Percentiles rank a stretch among this genome's conserved stretches.
Conservation (phyloP, 1,140 invertebrate species). For the Acromyrmex charruanus region DNA sequence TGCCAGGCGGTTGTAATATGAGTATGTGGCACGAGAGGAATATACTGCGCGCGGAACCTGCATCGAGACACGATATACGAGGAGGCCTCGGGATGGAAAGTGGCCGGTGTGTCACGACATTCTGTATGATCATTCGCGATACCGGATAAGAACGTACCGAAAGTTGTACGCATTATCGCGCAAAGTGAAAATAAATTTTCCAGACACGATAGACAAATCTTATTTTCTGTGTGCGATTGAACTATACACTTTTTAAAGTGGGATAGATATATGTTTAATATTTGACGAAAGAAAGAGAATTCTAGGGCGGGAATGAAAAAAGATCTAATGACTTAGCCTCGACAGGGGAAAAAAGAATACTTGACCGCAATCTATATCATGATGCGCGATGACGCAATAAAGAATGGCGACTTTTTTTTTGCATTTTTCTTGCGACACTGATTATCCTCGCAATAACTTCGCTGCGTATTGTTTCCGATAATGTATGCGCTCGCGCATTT, state of each 20-base stretch:
- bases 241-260: too few species aligned
- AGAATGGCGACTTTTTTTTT: slow-evolving; percentile 1
- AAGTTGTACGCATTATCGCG: not conserved
- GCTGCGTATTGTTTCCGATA: slow-evolving; percentile 37
- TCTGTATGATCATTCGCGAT: not conserved
- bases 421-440: not conserved
- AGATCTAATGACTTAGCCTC: not conserved
- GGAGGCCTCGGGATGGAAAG: slow-evolving; percentile 49
- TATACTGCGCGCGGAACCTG: slow-evolving; percentile 34
- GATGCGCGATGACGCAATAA: slow-evolving; percentile 23
- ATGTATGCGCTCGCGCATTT: slow-evolving; percentile 45
- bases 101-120: slow-evolving; percentile 15
- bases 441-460: slow-evolving; percentile 2
- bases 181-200: slow-evolving; percentile 22
- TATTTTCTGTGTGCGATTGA: too few species aligned
- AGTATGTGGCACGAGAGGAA: slow-evolving; percentile 42
- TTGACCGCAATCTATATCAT: slow-evolving; percentile 35
- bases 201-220: not conserved
- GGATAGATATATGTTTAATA: too few species aligned
- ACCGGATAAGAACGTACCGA: not conserved
- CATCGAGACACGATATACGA: slow-evolving; percentile 26
- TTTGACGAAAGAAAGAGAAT: too few species aligned
- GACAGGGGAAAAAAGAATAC: not conserved
- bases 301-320: too few species aligned
- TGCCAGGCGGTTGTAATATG: slow-evolving; percentile 29